Evolutionary conservation across 2,797 vertebrate species (phyloP).

Genomic region (Potorous gilbertii): DNA sequence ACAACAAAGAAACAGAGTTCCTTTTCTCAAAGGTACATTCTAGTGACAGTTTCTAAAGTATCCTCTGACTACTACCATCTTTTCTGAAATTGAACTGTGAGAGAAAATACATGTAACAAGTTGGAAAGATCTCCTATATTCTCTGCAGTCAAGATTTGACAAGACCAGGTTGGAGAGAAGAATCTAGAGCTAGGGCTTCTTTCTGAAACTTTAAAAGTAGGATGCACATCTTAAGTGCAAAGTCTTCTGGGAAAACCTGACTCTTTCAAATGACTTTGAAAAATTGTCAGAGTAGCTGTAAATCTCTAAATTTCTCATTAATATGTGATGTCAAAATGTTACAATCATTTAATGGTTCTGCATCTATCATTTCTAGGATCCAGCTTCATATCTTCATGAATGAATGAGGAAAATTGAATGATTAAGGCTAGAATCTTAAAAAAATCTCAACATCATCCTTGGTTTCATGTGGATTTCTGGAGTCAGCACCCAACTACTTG

Average conservation of each 20-base stretch:
- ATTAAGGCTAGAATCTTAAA: slow-evolving; percentile 33
- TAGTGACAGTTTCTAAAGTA: background rate
- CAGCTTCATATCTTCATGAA: slow-evolving; percentile 37
- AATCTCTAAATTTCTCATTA: slow-evolving; percentile 21
- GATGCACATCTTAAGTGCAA: background rate
- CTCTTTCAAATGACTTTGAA: slow-evolving; percentile 26
- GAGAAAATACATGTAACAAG: background rate
- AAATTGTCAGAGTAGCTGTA: background rate
- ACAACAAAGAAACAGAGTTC: background rate
- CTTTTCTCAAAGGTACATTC: background rate
- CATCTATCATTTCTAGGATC: background rate
- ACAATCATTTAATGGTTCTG: slow-evolving; percentile 6
- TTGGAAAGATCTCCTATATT: background rate
- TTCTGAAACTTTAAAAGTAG: slow-evolving; percentile 17
- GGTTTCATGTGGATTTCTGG: background rate
- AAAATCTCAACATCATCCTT: background rate
- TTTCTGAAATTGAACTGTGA: background rate
- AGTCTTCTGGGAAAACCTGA: background rate
- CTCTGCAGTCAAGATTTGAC: background rate
- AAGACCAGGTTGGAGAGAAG: background rate
- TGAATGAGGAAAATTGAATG: slow-evolving; percentile 41
- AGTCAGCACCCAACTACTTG: background rate
- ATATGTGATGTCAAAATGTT: background rate
- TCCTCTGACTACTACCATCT: background rate
- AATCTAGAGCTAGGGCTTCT: background rate